A percentile compares a stretch with the other conserved stretches of the same genome.
Evolutionary conservation across 2,888 invertebrate species (phyloP).

Genomic region (Agonopterix subpropinquella): DNA sequence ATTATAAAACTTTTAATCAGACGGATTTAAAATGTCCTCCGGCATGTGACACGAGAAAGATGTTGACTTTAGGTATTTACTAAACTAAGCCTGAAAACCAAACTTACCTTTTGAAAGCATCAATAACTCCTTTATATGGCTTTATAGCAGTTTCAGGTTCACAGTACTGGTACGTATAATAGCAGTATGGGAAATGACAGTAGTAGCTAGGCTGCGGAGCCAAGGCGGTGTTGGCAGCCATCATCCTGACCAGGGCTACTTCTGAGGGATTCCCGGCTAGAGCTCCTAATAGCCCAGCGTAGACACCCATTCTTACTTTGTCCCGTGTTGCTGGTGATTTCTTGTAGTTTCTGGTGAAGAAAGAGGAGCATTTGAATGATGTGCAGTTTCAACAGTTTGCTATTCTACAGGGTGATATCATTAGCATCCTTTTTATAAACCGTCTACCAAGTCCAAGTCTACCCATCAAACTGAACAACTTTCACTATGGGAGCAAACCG

Average conservation of each 20-base stretch:
- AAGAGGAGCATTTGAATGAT: background rate
- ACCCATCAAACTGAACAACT: too few species aligned
- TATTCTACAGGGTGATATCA: too few species aligned
- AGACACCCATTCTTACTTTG: slow-evolving; percentile 87
- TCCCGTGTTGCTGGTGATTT: slow-evolving; percentile 82
- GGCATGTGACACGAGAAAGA: too few species aligned
- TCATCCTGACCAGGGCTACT: slow-evolving; percentile 95
- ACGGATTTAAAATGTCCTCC: too few species aligned
- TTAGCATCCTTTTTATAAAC: too few species aligned
- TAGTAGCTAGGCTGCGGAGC: slow-evolving; percentile 29
- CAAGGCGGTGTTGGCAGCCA: slow-evolving; percentile 85
- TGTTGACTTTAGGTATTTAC: too few species aligned
- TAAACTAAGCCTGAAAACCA: too few species aligned
- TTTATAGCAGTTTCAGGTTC: slow-evolving; percentile 82
- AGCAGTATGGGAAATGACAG: slow-evolving; percentile 30
- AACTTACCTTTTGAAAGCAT: slow-evolving; percentile 74
- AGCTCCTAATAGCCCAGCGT: slow-evolving; percentile 88
- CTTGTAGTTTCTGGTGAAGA: slow-evolving; percentile 55
- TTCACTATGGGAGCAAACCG: too few species aligned
- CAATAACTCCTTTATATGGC: slow-evolving; percentile 86
- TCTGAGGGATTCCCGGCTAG: slow-evolving; percentile 97
- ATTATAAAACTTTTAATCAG: too few species aligned
- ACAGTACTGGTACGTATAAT: too few species aligned
- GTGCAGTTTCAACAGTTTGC: too few species aligned
- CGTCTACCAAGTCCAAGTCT: too few species aligned